A percentile compares a stretch with the other conserved stretches of the same genome.
phyloP scores from a whole-genome alignment of 2,797 vertebrate genomes.

The Lophotriccus pileatus region DNA sequence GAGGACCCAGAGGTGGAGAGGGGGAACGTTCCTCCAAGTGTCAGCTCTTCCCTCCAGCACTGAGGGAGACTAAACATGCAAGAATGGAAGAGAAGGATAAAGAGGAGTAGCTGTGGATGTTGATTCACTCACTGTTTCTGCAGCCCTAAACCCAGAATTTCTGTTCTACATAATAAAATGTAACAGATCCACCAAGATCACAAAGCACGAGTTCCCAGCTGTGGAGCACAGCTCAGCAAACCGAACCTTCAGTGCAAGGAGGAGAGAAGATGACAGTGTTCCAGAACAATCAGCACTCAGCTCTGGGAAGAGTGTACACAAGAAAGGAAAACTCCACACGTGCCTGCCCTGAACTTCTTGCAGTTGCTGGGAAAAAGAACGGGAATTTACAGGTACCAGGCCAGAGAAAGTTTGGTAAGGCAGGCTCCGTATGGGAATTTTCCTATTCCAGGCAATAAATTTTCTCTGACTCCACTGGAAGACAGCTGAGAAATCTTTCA shows the following conservation, averaged over 20 bases:
- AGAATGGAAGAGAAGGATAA: neutral
- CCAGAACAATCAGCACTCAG: neutral
- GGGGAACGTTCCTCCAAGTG: neutral
- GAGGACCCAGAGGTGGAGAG: neutral
- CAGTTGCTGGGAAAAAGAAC: neutral
- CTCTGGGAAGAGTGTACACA: neutral
- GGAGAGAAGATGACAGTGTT: neutral
- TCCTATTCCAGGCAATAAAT: constrained; percentile 15
- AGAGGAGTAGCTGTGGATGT: neutral
- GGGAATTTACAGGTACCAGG: neutral
- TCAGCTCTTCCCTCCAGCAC: neutral
- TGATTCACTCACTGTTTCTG: too few species aligned
- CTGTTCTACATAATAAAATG: neutral
- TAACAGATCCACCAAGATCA: neutral
- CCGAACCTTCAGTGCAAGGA: too few species aligned
- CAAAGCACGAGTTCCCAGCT: neutral
- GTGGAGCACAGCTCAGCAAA: neutral
- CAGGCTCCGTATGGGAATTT: neutral
- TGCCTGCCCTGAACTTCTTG: neutral
- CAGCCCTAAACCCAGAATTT: neutral
- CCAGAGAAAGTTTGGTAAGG: neutral
- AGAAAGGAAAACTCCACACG: neutral
- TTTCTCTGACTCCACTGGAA: constrained; percentile 18
- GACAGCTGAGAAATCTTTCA: constrained; percentile 26
- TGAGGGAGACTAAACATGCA: neutral